Evolutionary conservation across 2,113 vertebrate genomes (phyloP).

Genomic region (Cynoglossus semilaevis): DNA sequence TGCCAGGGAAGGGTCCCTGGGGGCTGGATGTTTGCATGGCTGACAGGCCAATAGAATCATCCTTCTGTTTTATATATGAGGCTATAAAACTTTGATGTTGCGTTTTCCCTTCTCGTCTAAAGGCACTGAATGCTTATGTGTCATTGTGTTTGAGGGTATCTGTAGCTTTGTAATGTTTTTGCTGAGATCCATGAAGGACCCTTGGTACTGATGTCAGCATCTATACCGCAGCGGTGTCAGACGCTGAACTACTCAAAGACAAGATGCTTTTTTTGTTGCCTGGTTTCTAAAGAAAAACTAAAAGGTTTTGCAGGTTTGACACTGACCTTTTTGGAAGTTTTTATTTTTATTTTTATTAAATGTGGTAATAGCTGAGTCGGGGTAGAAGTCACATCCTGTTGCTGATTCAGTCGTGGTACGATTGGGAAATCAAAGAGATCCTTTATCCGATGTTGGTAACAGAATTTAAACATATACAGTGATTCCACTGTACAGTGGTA

Average conservation of each 20-base stretch:
- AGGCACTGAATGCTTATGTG: constrained; percentile 13
- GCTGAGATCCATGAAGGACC: constrained; percentile 28
- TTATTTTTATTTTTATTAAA: constrained; percentile 12
- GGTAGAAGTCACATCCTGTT: constrained; percentile 1
- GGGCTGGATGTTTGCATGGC: constrained; percentile 32
- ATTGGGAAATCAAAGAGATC: constrained; percentile 28
- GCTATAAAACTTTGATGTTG: constrained; percentile 27
- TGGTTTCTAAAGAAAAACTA: constrained; percentile 5
- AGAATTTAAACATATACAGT: constrained; percentile 13
- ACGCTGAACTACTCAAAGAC: constrained; percentile 4
- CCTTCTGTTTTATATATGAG: constrained; percentile 34
- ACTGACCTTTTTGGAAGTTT: constrained; percentile 10
- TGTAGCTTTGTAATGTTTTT: constrained; percentile 32
- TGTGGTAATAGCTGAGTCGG: constrained; percentile 22
- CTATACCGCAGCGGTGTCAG: constrained; percentile 13
- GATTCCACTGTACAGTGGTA: constrained; percentile 29
- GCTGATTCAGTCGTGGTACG: constrained; percentile 10
- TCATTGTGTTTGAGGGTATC: constrained; percentile 14
- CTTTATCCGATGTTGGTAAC: not conserved
- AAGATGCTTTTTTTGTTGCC: not conserved
- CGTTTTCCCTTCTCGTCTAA: constrained; percentile 19
- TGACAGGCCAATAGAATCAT: constrained; percentile 41
- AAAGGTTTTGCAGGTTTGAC: constrained; percentile 18
- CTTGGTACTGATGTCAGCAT: constrained; percentile 18
- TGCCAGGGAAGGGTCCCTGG: constrained; percentile 22